These are phyloP conservation scores for Pardosa pseudoannulata DNA, from an alignment of 2,888 invertebrate genomes.

Conservation along the genomic window DNA sequence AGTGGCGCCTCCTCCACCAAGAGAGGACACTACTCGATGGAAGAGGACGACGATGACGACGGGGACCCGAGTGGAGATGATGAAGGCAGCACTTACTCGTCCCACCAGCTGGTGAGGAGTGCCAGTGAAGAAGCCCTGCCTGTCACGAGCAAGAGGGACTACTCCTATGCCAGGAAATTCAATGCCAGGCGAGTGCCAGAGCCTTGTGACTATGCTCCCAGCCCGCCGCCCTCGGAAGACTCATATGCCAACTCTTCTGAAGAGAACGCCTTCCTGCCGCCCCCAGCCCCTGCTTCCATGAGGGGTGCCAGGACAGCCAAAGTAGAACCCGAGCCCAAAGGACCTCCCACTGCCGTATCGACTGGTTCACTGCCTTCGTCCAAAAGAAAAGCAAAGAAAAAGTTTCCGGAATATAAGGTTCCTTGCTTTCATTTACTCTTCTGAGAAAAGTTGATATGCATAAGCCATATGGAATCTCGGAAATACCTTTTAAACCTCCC, in stretches of 20 bases:
- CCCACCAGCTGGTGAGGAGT: slow-evolving; percentile 74
- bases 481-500: no score
- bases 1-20: slow-evolving; percentile 56
- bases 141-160: slow-evolving; percentile 73
- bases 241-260: slow-evolving; percentile 72
- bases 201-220: slow-evolving; percentile 74
- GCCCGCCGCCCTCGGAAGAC: slow-evolving; percentile 74
- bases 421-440: not conserved
- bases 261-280: slow-evolving; percentile 71
- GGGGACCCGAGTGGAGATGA: slow-evolving; percentile 63
- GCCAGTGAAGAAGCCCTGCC: slow-evolving; percentile 75
- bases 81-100: slow-evolving; percentile 72
- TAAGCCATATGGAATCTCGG: slow-evolving; percentile 33
- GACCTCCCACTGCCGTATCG: slow-evolving; percentile 61
- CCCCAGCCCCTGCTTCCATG: slow-evolving; percentile 47
- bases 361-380: slow-evolving; percentile 68
- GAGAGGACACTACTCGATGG: slow-evolving; percentile 40
- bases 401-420: slow-evolving; percentile 74
- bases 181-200: slow-evolving; percentile 72
- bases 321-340: slow-evolving; percentile 50
- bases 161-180: slow-evolving; percentile 73
- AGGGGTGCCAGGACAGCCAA: slow-evolving; percentile 59
- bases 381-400: slow-evolving; percentile 73
- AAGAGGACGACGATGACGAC: slow-evolving; percentile 73
- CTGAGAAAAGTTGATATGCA: slow-evolving; percentile 22